These are phyloP conservation scores for Pangasianodon hypophthalmus DNA, from an alignment of 2,113 vertebrate species.

Conservation along the genomic window DNA sequence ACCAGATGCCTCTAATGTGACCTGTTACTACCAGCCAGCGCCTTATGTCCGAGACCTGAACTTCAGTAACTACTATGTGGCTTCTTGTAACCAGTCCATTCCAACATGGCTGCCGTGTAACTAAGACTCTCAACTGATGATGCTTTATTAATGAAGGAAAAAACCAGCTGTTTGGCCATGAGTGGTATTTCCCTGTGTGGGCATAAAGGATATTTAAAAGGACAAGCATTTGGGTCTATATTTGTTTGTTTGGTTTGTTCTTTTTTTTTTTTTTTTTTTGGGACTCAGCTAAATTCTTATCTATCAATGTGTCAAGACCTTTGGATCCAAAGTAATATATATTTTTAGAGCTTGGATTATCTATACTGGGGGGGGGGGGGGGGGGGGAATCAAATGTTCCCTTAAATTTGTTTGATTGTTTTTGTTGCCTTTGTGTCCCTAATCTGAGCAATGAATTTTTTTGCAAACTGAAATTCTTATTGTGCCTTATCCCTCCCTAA, in stretches of 20 bases:
- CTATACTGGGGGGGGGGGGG: background rate
- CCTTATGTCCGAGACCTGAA: constrained; percentile 92
- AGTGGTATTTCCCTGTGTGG: constrained; percentile 59
- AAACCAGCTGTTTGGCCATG: constrained; percentile 27
- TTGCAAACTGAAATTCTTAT: constrained; percentile 52
- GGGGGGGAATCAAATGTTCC: background rate
- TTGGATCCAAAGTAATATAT: constrained; percentile 65
- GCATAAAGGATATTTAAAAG: constrained; percentile 66
- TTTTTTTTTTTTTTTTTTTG: constrained; percentile 63
- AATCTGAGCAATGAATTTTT: constrained; percentile 29
- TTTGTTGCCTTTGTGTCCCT: constrained; percentile 54
- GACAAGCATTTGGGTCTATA: constrained; percentile 47
- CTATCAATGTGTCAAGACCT: constrained; percentile 59
- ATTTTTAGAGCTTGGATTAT: constrained; percentile 66
- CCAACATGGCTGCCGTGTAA: constrained; percentile 98
- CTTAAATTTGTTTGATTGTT: constrained; percentile 40
- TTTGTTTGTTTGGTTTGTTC: constrained; percentile 55
- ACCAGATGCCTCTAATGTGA: constrained; percentile 89
- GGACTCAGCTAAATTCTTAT: constrained; percentile 39
- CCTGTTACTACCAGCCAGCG: constrained; percentile 97
- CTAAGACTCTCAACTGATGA: constrained; percentile 65
- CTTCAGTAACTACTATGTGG: constrained; percentile 98
- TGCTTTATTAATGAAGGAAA: constrained; percentile 49
- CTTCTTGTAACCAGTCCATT: constrained; percentile 86
- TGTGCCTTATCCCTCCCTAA: constrained; percentile 64